Base-by-base conservation (phyloP, 1,140 invertebrate species). In the Brachionus rotundiformis region DNA sequence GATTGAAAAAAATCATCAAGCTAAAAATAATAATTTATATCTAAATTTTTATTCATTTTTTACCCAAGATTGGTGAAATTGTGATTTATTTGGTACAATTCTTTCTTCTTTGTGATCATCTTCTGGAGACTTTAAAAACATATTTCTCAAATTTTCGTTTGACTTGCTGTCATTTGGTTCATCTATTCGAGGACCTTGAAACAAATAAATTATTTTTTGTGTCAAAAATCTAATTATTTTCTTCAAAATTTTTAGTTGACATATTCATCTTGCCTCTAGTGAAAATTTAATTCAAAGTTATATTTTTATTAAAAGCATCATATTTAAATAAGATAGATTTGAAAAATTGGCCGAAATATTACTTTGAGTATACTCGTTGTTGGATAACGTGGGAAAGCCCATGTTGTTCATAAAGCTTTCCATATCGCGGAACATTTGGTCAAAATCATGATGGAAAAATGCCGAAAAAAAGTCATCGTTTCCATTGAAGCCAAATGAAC, bases 381-480 rank as follows among this genome's bases (percentile, higher is more conserved):
- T 54, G 54, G 23, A 54, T 19, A 54, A 19, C n/a, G 7, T 25
- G 7, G 47, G 19, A 59, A 54, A 39, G 8, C 5, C 5, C 13
- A 79, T 4, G 19, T 29, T 16, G 3, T 59, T 54, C 76, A 79
- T 79, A 13, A 79, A 59, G 11, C 59, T 31, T 36, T 79, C 76
- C 76, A 79, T 79, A 59, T 79, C 76, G 5, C 23, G 76, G 13
- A 79, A 79, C 76, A 79, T 79, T 16, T 25, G 44, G 8, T 79
- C 19, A 16, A 79, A 19, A 13, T 79, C 76, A 39, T 63, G 47
- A 36, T 79, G 76, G 59, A 59, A 79, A 63, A 79, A 79, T 5
- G 47, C 8, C 10, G 33, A n/a, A 25, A 79, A 77, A 23, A 77
- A 77, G 3, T 77, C 73, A 49, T 77, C 44, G 8, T 68, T 68